Evolutionary conservation across 2,888 invertebrate species (phyloP).

Genomic region (Phlogophora meticulosa): DNA sequence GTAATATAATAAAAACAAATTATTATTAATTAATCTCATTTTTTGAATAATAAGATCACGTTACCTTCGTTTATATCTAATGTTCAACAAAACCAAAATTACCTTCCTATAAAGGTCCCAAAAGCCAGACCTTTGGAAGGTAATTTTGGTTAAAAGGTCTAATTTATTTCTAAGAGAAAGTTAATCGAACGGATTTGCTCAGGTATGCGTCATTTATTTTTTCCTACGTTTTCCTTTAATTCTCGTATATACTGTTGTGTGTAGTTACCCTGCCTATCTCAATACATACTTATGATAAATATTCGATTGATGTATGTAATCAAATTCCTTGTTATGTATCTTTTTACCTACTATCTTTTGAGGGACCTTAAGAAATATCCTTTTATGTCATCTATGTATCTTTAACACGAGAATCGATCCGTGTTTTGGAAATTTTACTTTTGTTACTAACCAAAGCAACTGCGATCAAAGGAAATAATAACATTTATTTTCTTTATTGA

Average conservation of each 20-base stretch:
- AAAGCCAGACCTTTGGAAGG: no score
- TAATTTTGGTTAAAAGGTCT: conserved; percentile 42
- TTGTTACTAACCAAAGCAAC: background rate
- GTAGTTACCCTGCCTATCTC: no score
- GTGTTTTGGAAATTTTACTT: no score
- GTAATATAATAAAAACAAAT: conserved; percentile 40
- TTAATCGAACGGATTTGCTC: conserved; percentile 58
- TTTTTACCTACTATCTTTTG: conserved; percentile 10
- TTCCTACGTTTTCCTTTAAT: conserved; percentile 29
- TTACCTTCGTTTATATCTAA: conserved; percentile 7
- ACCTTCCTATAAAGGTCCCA: conserved; percentile 28
- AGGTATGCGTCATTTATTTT: conserved; percentile 40
- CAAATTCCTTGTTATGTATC: conserved; percentile 25
- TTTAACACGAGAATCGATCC: background rate
- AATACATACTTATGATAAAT: conserved; percentile 42
- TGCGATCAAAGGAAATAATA: no score
- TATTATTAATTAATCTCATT: conserved; percentile 8
- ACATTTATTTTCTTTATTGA: background rate
- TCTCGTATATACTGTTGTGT: conserved; percentile 26
- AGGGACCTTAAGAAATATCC: background rate
- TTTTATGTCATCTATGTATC: background rate
- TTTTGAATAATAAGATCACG: conserved; percentile 9
- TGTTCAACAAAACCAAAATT: conserved; percentile 38
- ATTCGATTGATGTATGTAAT: conserved; percentile 36
- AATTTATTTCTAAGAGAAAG: conserved; percentile 53